A percentile compares a stretch with the other conserved stretches of the same genome.
These are phyloP conservation scores for Rhincodon typus DNA, from an alignment of 2,797 vertebrate species.

Conservation along the genomic window DNA sequence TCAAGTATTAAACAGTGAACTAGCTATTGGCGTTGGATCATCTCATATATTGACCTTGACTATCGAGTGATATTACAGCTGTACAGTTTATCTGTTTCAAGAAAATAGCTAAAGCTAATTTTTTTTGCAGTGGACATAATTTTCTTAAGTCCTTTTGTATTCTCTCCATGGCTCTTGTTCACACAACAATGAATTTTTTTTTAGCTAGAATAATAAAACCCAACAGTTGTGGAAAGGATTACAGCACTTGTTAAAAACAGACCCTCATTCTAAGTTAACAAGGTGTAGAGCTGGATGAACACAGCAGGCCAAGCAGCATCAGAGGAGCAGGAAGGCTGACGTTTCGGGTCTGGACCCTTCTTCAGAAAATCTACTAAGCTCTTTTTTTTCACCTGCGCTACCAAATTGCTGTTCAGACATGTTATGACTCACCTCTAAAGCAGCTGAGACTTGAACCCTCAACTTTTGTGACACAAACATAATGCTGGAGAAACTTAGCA, in stretches of 20 bases:
- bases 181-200: not conserved
- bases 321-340: too few species aligned
- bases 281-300: too few species aligned
- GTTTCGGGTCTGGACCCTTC: too few species aligned
- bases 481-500: too few species aligned
- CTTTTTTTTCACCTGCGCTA: not conserved
- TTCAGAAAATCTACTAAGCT: not conserved
- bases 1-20: not conserved
- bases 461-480: not conserved
- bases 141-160: not conserved
- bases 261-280: too few species aligned
- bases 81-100: not conserved
- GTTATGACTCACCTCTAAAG: too few species aligned
- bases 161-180: not conserved
- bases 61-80: not conserved
- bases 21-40: not conserved
- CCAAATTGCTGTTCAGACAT: too few species aligned
- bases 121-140: not conserved
- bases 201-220: not conserved
- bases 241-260: too few species aligned
- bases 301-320: too few species aligned
- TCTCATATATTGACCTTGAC: not conserved
- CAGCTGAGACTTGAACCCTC: not conserved
- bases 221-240: too few species aligned
- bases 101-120: not conserved